Conservation (phyloP, 2,113 vertebrate species). For the Prionailurus viverrinus region DNA sequence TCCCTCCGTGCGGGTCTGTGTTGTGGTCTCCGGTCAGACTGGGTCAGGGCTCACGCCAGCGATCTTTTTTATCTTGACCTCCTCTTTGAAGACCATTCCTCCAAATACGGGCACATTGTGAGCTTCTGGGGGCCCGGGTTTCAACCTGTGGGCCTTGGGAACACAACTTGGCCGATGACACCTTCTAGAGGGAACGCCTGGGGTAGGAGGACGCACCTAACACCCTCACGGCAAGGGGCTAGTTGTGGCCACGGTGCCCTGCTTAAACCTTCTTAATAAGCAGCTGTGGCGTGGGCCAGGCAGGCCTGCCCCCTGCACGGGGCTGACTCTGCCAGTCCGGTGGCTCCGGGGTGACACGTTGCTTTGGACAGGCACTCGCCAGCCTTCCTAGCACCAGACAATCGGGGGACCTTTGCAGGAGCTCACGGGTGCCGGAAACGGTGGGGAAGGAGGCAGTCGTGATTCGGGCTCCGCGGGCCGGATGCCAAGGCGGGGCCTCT, state of each 20-base stretch:
- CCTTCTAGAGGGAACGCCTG: background rate
- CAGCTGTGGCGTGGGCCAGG: rapidly evolving
- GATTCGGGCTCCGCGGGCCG: background rate
- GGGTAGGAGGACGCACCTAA: background rate
- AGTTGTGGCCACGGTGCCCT: rapidly evolving
- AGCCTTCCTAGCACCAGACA: background rate
- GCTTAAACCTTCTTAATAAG: background rate
- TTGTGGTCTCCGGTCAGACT: too few species aligned
- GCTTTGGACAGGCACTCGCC: background rate
- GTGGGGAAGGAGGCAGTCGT: background rate
- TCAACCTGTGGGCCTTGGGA: background rate
- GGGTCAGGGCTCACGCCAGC: background rate
- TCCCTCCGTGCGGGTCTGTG: background rate
- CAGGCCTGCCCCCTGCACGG: rapidly evolving
- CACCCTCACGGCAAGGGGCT: too few species aligned
- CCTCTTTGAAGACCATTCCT: background rate
- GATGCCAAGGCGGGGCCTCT: rapidly evolving
- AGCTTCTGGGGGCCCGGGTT: background rate
- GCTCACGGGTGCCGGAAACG: background rate
- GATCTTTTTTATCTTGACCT: background rate
- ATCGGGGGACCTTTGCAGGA: background rate
- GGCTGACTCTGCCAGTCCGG: background rate
- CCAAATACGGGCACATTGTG: background rate
- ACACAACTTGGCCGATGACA: background rate
- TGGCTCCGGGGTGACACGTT: background rate